phyloP scores from a whole-genome alignment of 2,797 vertebrate species.

The Ctenopoma kingsleyae region DNA sequence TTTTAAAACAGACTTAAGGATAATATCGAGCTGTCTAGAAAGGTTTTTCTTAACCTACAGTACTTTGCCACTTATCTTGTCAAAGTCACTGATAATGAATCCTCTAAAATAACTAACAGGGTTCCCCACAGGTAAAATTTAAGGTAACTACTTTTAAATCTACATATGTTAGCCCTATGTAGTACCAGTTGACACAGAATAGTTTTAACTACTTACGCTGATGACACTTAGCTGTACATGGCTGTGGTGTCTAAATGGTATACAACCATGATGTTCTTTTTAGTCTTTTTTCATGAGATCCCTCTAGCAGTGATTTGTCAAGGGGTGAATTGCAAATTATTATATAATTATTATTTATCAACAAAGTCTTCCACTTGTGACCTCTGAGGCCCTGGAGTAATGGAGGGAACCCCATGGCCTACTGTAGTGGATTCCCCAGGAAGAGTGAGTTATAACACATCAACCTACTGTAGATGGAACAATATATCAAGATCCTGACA shows the following conservation, averaged over 20 bases:
- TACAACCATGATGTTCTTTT: background rate
- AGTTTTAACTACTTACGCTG: too few species aligned
- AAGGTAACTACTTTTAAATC: too few species aligned
- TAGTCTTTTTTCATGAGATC: conserved; percentile 3
- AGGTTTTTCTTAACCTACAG: too few species aligned
- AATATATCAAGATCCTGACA: background rate
- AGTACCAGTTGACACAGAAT: too few species aligned
- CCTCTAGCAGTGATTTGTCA: background rate
- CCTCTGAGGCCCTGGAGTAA: background rate
- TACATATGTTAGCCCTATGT: too few species aligned
- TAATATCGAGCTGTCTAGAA: too few species aligned
- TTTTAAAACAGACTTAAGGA: too few species aligned
- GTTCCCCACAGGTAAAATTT: too few species aligned
- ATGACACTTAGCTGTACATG: too few species aligned
- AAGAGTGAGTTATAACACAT: conserved; percentile 1
- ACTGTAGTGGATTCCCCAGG: background rate
- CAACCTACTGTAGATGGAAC: conserved; percentile 1
- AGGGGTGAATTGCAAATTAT: conserved; percentile 19
- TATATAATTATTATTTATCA: background rate
- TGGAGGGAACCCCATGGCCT: conserved; percentile 1
- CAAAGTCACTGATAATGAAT: too few species aligned
- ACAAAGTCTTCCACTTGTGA: background rate
- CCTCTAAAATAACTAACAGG: too few species aligned
- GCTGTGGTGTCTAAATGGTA: background rate
- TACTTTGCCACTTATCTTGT: too few species aligned